Evolutionary conservation across 2,113 vertebrate species (phyloP).

Genomic region (Planiliza haematocheilus): DNA sequence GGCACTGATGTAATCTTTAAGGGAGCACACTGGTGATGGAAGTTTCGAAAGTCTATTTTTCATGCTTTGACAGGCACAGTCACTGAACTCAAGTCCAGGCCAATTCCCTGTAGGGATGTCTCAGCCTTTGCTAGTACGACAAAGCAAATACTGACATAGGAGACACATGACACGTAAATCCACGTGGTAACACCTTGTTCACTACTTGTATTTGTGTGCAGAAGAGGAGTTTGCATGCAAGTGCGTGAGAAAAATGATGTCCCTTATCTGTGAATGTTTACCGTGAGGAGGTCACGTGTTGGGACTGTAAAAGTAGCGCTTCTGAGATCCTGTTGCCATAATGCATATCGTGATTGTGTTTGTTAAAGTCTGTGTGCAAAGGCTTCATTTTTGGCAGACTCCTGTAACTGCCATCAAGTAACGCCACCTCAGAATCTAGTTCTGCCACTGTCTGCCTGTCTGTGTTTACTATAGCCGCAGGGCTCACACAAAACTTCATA

Average conservation of each 20-base stretch:
- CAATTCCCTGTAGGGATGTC: slow-evolving; percentile 16
- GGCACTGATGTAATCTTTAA: slow-evolving; percentile 14
- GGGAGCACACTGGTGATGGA: neutral
- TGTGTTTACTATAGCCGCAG: slow-evolving; percentile 42
- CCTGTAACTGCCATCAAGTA: slow-evolving; percentile 32
- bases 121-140: slow-evolving; percentile 8
- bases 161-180: slow-evolving; percentile 25
- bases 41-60: neutral
- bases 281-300: slow-evolving; percentile 4
- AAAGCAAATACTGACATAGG: slow-evolving; percentile 37
- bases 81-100: slow-evolving; percentile 1
- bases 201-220: neutral
- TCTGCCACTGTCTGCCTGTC: slow-evolving; percentile 53
- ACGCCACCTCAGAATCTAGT: slow-evolving; percentile 49
- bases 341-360: slow-evolving; percentile 1
- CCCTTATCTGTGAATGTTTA: slow-evolving; percentile 16
- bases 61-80: slow-evolving; percentile 6
- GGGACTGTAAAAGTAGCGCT: slow-evolving; percentile 9
- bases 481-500: slow-evolving; percentile 26
- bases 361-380: slow-evolving; percentile 18
- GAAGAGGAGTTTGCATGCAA: neutral
- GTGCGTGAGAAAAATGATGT: slow-evolving; percentile 9
- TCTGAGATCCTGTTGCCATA: slow-evolving; percentile 1
- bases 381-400: slow-evolving; percentile 18
- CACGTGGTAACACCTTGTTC: slow-evolving; percentile 1